phyloP scores from a whole-genome alignment of 2,113 vertebrate species.

The Otis tarda region DNA sequence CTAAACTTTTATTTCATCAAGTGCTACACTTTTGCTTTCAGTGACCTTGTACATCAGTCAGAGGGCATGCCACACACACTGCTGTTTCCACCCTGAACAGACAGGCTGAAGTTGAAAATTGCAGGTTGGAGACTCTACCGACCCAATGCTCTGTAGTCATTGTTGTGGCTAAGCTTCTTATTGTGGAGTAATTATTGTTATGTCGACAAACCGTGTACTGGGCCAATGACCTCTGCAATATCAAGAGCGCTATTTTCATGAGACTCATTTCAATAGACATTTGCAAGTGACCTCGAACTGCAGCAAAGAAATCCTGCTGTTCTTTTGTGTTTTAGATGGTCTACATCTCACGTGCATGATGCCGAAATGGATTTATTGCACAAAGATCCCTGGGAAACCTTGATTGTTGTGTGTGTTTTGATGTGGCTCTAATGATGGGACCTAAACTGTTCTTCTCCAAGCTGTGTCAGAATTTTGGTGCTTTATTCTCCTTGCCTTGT shows the following conservation, averaged over 20 bases:
- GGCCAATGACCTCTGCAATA: neutral
- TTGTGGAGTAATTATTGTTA: neutral
- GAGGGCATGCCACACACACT: conserved; percentile 9
- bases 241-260: neutral
- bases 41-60: neutral
- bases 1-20: conserved; percentile 41
- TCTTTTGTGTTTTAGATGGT: neutral
- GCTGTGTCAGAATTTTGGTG: neutral
- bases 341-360: neutral
- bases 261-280: neutral
- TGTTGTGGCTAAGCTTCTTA: neutral
- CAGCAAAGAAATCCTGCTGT: neutral
- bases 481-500: neutral
- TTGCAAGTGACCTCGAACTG: neutral
- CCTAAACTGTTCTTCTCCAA: neutral
- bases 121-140: neutral
- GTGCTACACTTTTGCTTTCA: conserved; percentile 5
- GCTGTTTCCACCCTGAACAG: neutral
- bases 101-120: neutral
- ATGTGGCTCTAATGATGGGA: neutral
- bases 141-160: neutral
- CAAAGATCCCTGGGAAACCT: neutral
- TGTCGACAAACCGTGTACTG: neutral
- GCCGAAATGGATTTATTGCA: neutral
- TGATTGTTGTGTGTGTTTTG: neutral